Percentiles rank a stretch among this genome's conserved stretches.
These are phyloP conservation scores for Smittia sp. DNA, from an alignment of 2,888 invertebrate genomes.

Conservation along the genomic window DNA sequence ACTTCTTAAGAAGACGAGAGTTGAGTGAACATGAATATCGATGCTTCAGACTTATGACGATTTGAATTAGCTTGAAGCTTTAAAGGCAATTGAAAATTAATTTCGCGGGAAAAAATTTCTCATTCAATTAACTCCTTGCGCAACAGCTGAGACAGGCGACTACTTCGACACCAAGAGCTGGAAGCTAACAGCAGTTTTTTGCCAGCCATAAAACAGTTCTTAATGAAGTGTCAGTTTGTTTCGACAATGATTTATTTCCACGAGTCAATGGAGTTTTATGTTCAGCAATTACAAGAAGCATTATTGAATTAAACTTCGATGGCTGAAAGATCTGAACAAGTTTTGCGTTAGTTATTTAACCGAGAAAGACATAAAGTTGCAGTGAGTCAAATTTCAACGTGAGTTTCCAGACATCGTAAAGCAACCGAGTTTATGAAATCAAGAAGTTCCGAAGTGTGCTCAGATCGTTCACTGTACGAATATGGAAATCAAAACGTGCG, in stretches of 20 bases:
- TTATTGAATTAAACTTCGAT: constrained; percentile 1
- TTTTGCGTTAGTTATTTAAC: not conserved
- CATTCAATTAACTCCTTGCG: too few species aligned
- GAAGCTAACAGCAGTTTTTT: too few species aligned
- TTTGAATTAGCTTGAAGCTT: too few species aligned
- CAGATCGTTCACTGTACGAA: constrained; percentile 32
- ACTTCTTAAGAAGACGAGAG: not conserved
- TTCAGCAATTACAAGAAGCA: constrained; percentile 37
- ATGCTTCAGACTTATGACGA: too few species aligned
- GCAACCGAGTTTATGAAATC: not conserved
- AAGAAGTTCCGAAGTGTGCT: not conserved
- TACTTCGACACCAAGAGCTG: too few species aligned
- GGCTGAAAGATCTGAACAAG: not conserved
- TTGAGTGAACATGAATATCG: too few species aligned
- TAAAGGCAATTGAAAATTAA: too few species aligned
- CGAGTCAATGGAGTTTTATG: constrained; percentile 15
- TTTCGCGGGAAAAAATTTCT: too few species aligned
- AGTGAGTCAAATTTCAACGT: too few species aligned
- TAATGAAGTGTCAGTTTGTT: not conserved
- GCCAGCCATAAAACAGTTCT: not conserved
- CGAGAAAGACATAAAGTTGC: not conserved
- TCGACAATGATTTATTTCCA: not conserved
- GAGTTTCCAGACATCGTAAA: not conserved
- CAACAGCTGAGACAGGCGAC: too few species aligned
- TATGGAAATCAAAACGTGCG: constrained; percentile 27